Evolutionary conservation across 2,797 vertebrate genomes (phyloP), one percentile per base, ranked within the genome.

Genomic region (Channa striata): DNA sequence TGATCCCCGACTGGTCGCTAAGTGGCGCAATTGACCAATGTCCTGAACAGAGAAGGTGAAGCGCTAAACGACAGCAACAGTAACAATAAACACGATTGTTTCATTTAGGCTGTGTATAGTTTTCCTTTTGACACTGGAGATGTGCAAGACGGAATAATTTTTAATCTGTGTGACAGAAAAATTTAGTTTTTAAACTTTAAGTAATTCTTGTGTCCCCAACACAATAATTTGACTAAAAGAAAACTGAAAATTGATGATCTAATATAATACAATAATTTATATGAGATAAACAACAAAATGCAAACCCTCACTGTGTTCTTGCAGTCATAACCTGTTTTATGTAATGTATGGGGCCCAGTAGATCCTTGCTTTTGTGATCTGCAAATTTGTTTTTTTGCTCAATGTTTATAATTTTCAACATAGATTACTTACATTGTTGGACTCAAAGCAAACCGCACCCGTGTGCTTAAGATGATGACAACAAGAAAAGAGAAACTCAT

Each of bases 1-100:
- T 63, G 34, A 59, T 73, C 37, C 8, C 17, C 11, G 6, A 37
- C 13, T 2, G 36, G 37, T 36, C 91, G 63, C 81, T 69, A 49
- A 72, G 77, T 68, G 90, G 88, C 76, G 87, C 52, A 9, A 80
- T 60, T 17, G 47, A 74, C 40, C 50, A 33, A 60, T 71, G 47
- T 51, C 10, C 43, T 16, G 42, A 14, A 3, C 13, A 21, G 19
- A 42, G 5, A 8, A 4, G 3, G 1, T 1, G 16, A n/a, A 48
- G 2, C 0, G 3, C 19, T 3, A 53, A 8, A 8, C 23, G 20
- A 33, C 17, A 13, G 2, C n/a, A n/a, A n/a, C n/a, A n/a, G n/a
- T n/a, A 13, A 51, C 20, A 34, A 19, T 37, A 46, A 6, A 20
- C 30, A 34, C 4, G 13, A n/a, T 6, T 30, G 25, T 30, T 30